Conservation (phyloP, 2,888 invertebrate genomes). For the Sesia apiformis region DNA sequence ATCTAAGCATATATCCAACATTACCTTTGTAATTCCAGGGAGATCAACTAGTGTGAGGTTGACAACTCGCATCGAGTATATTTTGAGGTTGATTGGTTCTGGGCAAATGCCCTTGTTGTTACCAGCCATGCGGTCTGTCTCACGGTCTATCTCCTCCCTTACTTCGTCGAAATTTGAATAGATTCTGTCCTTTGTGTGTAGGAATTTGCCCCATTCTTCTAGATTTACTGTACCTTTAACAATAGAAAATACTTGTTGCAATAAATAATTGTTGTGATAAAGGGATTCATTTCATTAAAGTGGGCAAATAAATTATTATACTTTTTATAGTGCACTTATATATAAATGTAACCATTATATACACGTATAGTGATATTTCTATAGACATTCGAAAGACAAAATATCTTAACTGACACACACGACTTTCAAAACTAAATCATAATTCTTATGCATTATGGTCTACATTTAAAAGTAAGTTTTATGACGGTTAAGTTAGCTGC, state of each 20-base stretch:
- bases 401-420: no score
- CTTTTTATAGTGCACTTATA: no score
- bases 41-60: constrained; percentile 97
- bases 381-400: no score
- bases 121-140: constrained; percentile 96
- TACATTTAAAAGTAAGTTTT: no score
- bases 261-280: neutral
- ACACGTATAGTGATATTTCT: no score
- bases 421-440: no score
- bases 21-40: constrained; percentile 96
- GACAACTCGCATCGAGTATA: constrained; percentile 95
- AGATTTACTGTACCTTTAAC: constrained; percentile 84
- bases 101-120: constrained; percentile 96
- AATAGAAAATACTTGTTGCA: constrained; percentile 5
- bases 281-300: no score
- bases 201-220: constrained; percentile 97
- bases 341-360: no score
- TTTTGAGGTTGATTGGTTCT: constrained; percentile 96
- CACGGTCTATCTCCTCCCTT: constrained; percentile 92
- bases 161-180: constrained; percentile 95
- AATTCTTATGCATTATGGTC: no score
- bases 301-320: no score
- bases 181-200: constrained; percentile 91
- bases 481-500: no score
- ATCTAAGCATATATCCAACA: neutral